Evolutionary conservation across 2,888 invertebrate genomes (phyloP), one percentile per base, ranked within the genome.

Genomic region (Argynnis bischoffii): DNA sequence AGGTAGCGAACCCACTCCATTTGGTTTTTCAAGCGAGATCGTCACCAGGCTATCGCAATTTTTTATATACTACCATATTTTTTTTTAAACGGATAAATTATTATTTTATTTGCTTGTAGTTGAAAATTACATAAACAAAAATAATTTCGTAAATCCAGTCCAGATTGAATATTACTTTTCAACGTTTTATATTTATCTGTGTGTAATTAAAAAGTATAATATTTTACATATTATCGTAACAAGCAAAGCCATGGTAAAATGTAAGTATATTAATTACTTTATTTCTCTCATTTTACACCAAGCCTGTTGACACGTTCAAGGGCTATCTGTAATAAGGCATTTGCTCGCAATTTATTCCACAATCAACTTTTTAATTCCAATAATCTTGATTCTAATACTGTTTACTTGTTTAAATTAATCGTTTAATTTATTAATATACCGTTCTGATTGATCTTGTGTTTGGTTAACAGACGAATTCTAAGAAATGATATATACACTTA

Each of bases 281-380:
- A 55, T 55, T 54, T 50, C 31, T 67, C 61, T 48, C 59, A 69
- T 66, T 67, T 64, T 63, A 67, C 55, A 63, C 67, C 51, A 54
- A 69, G 48, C 74, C 66, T 83, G 83, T 85, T 85, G 85, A 84
- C 85, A 79, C 78, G 75, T 67, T 77, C 72, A 69, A 81, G 84
- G 76, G 80, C 79, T 79, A 82, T 84, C 59, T 47, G 59, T 15
- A 26, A 41, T 79, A 81, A 79, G 78, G 77, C 80, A 83, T 85
- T 86, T 86, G 79, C 79, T 74, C 64, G 72, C 83, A 81, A 85
- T 86, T 84, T 79, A 76, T 76, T 70, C 77, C 76, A 81, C 84
- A 84, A 85, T 84, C 82, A 81, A 84, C 79, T 84, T 86, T 88
- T 87, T 84, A 85, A 88, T 84, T 76, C 79, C 76, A 81, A 83